Evolutionary conservation across 1,140 invertebrate species (phyloP), one percentile per base, ranked within the genome.

Genomic region (Drosophila lowei): DNA sequence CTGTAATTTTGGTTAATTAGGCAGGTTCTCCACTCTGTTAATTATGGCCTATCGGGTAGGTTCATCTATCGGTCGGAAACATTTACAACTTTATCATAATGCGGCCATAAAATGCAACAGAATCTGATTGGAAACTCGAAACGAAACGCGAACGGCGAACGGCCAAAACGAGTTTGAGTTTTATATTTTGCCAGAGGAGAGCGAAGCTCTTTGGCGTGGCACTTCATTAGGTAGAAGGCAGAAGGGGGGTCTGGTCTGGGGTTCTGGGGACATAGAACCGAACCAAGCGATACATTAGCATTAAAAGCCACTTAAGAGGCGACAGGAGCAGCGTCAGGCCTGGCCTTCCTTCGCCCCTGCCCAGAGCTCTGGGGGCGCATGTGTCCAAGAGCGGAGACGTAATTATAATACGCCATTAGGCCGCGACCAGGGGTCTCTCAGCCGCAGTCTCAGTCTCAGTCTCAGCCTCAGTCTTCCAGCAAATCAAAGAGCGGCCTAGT

Each of bases 391-490:
- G 23, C 7, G 21, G 52, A 54, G 52, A 67, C 71, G 60, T 77
- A 70, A 90, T 90, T 90, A 90, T 85, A 85, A 84, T 77, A 77
- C 79, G 70, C 79, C 85, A 90, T 90, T 90, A 88, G 77, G 73
- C 66, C 46, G 34, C 15, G 16, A 43, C 34, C 53, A 52, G 38
- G 56, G 75, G 52, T 63, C 58, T 43, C 75, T 72, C 5, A 5
- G 23, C 4, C 23, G 0, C 28, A 25, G 23, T 8, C 28, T 28
- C n/a, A n/a, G n/a, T n/a, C n/a, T n/a, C n/a, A n/a, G n/a, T 43
- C 75, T 72, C 5, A 5, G 23, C 4, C 23, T 5, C 28, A 25
- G 23, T 8, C 28, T 28, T 28, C 62, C 60, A 67, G 79, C 61
- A 84, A 84, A 84, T 80, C 80, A 80, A 85, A 85, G 80, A 73